Evolutionary conservation across 2,797 vertebrate genomes (phyloP), one percentile per base, ranked within the genome.

Genomic region (Chaetophractus vellerosus): DNA sequence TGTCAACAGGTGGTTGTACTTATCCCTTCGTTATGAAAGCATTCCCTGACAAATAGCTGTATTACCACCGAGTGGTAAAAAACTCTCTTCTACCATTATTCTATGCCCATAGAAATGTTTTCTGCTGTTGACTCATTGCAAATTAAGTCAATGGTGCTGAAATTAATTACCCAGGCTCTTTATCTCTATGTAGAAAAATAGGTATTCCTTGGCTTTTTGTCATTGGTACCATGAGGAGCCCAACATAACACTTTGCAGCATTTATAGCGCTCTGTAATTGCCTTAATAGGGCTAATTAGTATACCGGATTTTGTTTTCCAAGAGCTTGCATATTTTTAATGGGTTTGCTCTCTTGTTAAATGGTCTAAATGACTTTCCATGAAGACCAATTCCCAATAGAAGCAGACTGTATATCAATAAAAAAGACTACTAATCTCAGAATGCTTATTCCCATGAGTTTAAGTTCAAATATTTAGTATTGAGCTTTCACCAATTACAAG

Each of bases 211-310:
- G 61, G 78, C 38, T 84, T 95, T 96, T 82, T 97, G 86, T 95
- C 86, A 63, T 19, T 48, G 69, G 68, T 93, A 79, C 33, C 55
- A 68, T 18, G 75, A 96, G 61, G 71, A 93, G 21, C 61, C 79
- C 88, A 92, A 68, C 80, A 90, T 74, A 92, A 94, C 81, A 82
- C 92, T 72, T 84, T 89, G n/a, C 71, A 91, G 94, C 95, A 95
- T 91, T 96, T 95, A 91, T 82, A 85, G 79, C 45, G 23, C 26
- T 97, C 71, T 83, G 9, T 96, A 97, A 96, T 95, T 95, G 83
- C 68, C 91, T 96, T 96, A 95, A 97, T 94, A 93, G 90, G 36
- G 59, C 95, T 97, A 96, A 98, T 97, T 97, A 96, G 93, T 68
- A 59, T 71, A 63, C 90, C 79, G 72, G 76, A 75, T 93, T 96